A percentile compares a stretch with the other conserved stretches of the same genome.
These are phyloP conservation scores for Cydia pomonella DNA, from an alignment of 1,140 invertebrate species.

Conservation along the genomic window DNA sequence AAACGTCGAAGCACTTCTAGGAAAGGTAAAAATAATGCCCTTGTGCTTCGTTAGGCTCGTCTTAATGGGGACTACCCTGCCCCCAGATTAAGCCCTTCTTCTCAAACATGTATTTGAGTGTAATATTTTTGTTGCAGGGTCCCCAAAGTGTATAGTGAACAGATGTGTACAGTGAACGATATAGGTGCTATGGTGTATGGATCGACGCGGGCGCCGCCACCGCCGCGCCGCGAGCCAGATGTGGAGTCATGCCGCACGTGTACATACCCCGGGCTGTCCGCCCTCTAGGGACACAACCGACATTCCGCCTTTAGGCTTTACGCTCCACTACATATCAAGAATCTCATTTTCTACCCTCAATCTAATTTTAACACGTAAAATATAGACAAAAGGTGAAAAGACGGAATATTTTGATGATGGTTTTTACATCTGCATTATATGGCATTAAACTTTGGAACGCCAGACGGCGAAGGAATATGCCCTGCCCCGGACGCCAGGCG, in stretches of 20 bases:
- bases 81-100: no score
- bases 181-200: slow-evolving; percentile 63
- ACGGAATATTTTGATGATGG: not conserved
- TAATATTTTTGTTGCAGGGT: slow-evolving; percentile 42
- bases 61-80: no score
- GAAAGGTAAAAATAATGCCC: no score
- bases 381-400: not conserved
- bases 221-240: slow-evolving; percentile 34
- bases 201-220: slow-evolving; percentile 30
- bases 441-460: no score
- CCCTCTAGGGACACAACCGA: not conserved
- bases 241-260: slow-evolving; percentile 34
- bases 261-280: not conserved
- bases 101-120: no score
- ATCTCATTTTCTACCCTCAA: slow-evolving; percentile 58
- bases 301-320: slow-evolving; percentile 52
- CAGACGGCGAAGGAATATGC: no score
- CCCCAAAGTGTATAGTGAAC: slow-evolving; percentile 52
- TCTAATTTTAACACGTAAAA: slow-evolving; percentile 3
- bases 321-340: slow-evolving; percentile 71
- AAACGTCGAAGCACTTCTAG: no score
- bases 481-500: no score
- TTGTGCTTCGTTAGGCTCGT: no score
- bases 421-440: not conserved
- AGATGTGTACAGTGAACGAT: slow-evolving; percentile 70